Evolutionary conservation across 2,888 invertebrate genomes (phyloP), one percentile per base, ranked within the genome.

Genomic region (Limnephilus auricula): DNA sequence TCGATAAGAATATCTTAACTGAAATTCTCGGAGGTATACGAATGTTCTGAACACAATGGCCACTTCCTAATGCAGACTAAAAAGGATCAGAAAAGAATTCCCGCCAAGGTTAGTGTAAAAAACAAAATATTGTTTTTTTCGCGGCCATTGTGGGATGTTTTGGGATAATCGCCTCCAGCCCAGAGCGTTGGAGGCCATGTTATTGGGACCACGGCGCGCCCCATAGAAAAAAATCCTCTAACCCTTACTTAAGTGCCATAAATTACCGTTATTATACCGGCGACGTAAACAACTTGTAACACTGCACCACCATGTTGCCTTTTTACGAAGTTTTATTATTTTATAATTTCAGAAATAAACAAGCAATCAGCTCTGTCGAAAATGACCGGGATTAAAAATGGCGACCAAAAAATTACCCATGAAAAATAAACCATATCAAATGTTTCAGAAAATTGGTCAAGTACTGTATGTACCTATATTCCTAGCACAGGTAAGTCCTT

Each of bases 11-110:
- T 90, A 90, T 85, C 89, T 86, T 91, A 92, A 92, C 92, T 92
- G 92, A 92, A 88, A 88, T 92, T 92, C 83, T 89, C 91, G 25
- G 18, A 90, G 80, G 85, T 86, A 90, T 86, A 90, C 90, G 88
- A 91, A 86, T 85, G 37, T 88, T 92, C 90, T 92, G 91, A 89
- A 83, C 93, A 93, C 92, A 92, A 92, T 92, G 90, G 92, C 86
- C 80, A 90, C 90, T 93, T 93, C 92, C 93, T 93, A 92, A 93
- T 91, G 90, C 90, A 88, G 90, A 45, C 78, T 83, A 90, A 92
- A 92, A 90, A 89, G 80, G 90, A 89, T 82, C 88, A 79, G 91
- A 92, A 91, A 92, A 91, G 79, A 89, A 84, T 90, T 91, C 89
- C 91, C 78, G 86, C 91, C 87, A 86, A 85, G 90, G 90, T 89